These are phyloP conservation scores for Thermophis baileyi DNA, from an alignment of 2,113 vertebrate genomes.

Conservation along the genomic window DNA sequence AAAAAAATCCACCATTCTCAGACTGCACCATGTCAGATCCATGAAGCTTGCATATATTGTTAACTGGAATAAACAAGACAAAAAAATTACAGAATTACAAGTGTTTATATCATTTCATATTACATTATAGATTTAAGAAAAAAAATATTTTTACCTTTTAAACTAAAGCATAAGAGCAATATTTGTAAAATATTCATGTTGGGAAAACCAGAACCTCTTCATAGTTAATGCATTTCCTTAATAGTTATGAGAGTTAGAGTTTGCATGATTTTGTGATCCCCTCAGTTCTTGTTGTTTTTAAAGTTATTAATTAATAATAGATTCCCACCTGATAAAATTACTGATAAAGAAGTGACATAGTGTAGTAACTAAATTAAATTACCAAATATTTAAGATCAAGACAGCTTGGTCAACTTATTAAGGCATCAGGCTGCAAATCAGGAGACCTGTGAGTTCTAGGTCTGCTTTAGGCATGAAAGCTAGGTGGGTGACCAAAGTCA, in stretches of 20 bases:
- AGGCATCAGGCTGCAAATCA: too few species aligned
- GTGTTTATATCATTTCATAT: background rate
- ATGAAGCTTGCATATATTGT: conserved; percentile 74
- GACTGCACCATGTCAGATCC: conserved; percentile 75
- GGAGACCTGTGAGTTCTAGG: too few species aligned
- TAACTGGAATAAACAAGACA: conserved; percentile 82
- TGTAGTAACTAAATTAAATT: background rate
- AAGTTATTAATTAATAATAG: background rate
- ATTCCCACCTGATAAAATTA: background rate
- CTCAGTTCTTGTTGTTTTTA: background rate
- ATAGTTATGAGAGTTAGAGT: background rate
- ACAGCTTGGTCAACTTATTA: too few species aligned
- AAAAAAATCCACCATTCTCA: conserved; percentile 71
- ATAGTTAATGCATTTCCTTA: background rate
- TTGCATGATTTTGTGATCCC: background rate
- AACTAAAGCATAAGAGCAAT: background rate
- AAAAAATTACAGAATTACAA: conserved; percentile 29
- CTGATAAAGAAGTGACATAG: background rate
- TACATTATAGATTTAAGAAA: background rate
- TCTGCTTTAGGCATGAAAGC: too few species aligned
- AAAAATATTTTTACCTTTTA: background rate
- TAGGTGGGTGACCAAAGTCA: too few species aligned
- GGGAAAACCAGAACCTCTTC: background rate
- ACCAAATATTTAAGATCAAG: background rate
- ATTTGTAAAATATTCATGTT: background rate